phyloP scores from a whole-genome alignment of 2,797 vertebrate genomes.

The Moxostoma hubbsi region DNA sequence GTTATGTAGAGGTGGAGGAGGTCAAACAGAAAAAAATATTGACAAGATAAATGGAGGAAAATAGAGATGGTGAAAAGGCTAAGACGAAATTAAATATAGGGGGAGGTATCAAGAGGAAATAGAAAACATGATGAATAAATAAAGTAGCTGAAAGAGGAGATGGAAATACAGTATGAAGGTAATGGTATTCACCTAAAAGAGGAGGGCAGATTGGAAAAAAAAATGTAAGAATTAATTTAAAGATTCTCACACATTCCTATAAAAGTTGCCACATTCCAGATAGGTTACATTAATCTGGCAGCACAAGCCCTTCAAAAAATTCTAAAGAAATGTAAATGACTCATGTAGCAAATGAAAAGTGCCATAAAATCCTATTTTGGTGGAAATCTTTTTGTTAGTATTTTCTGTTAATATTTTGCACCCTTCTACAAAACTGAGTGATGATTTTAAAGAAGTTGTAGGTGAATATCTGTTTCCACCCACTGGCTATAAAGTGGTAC shows the following conservation, averaged over 20 bases:
- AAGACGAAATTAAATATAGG: constrained; percentile 19
- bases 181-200: background rate
- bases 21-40: constrained; percentile 13
- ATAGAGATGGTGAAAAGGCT: constrained; percentile 33
- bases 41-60: constrained; percentile 37
- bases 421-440: background rate
- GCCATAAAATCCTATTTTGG: background rate
- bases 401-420: background rate
- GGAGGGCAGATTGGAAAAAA: background rate
- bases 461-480: constrained; percentile 35
- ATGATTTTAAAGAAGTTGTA: background rate
- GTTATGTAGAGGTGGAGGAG: background rate
- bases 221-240: background rate
- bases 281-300: background rate
- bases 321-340: background rate
- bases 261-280: background rate
- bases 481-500: constrained; percentile 11
- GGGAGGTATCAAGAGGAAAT: constrained; percentile 1
- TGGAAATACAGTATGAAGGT: background rate
- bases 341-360: background rate
- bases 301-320: background rate
- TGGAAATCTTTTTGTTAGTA: background rate
- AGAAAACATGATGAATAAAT: constrained; percentile 24
- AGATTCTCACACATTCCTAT: background rate
- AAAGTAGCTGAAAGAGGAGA: background rate